A percentile compares a stretch with the other conserved stretches of the same genome.
phyloP scores from a whole-genome alignment of 2,797 vertebrate genomes.

The Aplochiton taeniatus region DNA sequence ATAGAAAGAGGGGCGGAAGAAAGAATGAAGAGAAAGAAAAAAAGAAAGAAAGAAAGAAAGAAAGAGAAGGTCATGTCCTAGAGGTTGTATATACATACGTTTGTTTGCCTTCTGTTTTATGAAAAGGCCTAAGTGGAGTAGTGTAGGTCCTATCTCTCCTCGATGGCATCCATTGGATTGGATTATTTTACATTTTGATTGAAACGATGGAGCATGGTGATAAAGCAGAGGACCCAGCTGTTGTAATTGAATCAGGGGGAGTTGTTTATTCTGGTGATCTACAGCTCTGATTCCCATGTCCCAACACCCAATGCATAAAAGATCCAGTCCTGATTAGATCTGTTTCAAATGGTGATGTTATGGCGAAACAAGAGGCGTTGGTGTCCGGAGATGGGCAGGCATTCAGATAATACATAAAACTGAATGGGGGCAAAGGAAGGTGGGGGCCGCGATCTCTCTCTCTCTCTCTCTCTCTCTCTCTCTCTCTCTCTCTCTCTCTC shows the following conservation, averaged over 20 bases:
- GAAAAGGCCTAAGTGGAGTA: constrained; percentile 93
- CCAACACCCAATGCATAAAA: constrained; percentile 93
- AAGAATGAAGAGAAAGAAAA: too few relatives aligned
- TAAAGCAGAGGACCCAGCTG: constrained; percentile 86
- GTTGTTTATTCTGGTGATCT: constrained; percentile 97
- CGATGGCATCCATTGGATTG: constrained; percentile 93
- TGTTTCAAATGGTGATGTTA: constrained; percentile 84
- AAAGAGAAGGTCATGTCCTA: too few relatives aligned
- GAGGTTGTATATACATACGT: too few relatives aligned
- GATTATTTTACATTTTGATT: constrained; percentile 99
- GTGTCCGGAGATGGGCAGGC: constrained; percentile 78
- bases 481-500: too few relatives aligned
- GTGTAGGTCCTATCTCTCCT: constrained; percentile 94
- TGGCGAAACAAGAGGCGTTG: constrained; percentile 78
- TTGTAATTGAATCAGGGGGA: constrained; percentile 95
- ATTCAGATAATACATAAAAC: constrained; percentile 82
- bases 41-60: too few relatives aligned
- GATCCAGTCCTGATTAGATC: constrained; percentile 95
- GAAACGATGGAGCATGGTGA: constrained; percentile 98
- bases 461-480: background rate
- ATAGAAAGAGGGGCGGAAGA: too few relatives aligned
- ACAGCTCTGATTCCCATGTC: constrained; percentile 89
- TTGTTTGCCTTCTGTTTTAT: constrained; percentile 77
- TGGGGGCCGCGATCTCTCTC: constrained; percentile 15
- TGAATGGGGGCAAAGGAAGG: constrained; percentile 44